Evolutionary conservation across 2,888 invertebrate species (phyloP), one percentile per base, ranked within the genome.

Genomic region (Eristalinus sepulchralis): DNA sequence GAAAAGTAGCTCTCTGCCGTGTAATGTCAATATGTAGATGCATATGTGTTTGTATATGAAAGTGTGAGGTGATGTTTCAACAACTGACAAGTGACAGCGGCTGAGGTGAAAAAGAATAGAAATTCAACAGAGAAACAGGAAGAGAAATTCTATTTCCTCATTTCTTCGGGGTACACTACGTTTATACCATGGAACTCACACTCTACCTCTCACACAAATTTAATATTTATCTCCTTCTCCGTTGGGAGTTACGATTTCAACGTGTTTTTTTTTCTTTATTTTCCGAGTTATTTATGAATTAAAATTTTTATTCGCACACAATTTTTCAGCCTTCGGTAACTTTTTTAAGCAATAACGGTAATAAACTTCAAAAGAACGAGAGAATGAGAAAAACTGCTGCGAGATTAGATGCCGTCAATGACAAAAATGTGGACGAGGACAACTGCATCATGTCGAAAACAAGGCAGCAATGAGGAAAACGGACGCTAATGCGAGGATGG

Each of bases 111-210:
- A 63, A 34, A 10, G 53, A 67, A 66, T 47, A 10, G 20, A n/a
- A 76, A 67, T 33, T 62, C 39, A 76, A 66, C 75, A 72, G 17
- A 76, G 75, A 84, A 55, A 33, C 31, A 33, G 33, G 67, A 64
- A 67, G 63, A 39, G 67, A 72, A 72, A 22, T 53, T 63, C 53
- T 36, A 75, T 66, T 76, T 78, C 73, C 68, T 73, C 68, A 33
- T 77, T 53, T 47, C 72, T 64, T 64, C 60, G 60, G 34, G 55
- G n/a, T 59, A 71, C 70, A 34, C 24, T 64, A 82, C 85, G 70
- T 70, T 77, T 47, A 27, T 27, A 27, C n/a, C 36, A 13, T 39
- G 36, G n/a, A 39, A 73, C 77, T 81, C 77, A 85, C 68, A 64
- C 63, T 80, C 53, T 33, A 66, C 36, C 36, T 39, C 36, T 10